These are phyloP conservation scores for Adelosebastes latens DNA, from an alignment of 2,797 vertebrate species.

Conservation along the genomic window DNA sequence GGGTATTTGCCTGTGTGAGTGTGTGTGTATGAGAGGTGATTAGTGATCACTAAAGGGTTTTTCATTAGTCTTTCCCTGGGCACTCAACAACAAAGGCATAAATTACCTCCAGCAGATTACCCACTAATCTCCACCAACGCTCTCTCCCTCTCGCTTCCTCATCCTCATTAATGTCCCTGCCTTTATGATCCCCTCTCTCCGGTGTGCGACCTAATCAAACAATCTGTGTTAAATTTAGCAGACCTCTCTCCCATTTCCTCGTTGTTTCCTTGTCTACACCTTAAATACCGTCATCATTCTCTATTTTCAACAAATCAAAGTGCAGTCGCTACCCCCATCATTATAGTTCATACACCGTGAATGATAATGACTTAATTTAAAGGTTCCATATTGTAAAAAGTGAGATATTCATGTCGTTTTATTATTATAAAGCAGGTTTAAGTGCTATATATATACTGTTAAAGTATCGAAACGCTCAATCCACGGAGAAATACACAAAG, in stretches of 20 bases:
- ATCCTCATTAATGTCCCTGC: slow-evolving; percentile 70
- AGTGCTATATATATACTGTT: too few relatives aligned
- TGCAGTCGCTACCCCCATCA: not conserved
- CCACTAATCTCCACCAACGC: slow-evolving; percentile 78
- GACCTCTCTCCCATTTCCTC: slow-evolving; percentile 21
- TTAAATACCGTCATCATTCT: slow-evolving; percentile 16
- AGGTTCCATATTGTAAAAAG: too few relatives aligned
- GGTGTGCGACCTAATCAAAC: slow-evolving; percentile 62
- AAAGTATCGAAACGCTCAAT: too few relatives aligned
- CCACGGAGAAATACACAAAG: too few relatives aligned
- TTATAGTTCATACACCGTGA: not conserved
- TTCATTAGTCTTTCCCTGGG: slow-evolving; percentile 82
- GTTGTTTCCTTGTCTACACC: slow-evolving; percentile 6
- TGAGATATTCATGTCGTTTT: too few relatives aligned
- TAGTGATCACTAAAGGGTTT: slow-evolving; percentile 82
- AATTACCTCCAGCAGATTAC: slow-evolving; percentile 84
- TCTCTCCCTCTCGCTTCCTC: slow-evolving; percentile 31
- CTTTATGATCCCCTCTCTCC: slow-evolving; percentile 64
- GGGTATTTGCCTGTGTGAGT: slow-evolving; percentile 7
- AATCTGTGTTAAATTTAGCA: slow-evolving; percentile 49
- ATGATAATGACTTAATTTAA: slow-evolving; percentile 26
- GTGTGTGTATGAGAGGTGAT: slow-evolving; percentile 65
- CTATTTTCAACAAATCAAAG: not conserved
- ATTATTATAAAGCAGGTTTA: too few relatives aligned
- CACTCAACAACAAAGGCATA: slow-evolving; percentile 80